phyloP scores from a whole-genome alignment of 2,888 invertebrate species.

The Dexiosoma caninum region DNA sequence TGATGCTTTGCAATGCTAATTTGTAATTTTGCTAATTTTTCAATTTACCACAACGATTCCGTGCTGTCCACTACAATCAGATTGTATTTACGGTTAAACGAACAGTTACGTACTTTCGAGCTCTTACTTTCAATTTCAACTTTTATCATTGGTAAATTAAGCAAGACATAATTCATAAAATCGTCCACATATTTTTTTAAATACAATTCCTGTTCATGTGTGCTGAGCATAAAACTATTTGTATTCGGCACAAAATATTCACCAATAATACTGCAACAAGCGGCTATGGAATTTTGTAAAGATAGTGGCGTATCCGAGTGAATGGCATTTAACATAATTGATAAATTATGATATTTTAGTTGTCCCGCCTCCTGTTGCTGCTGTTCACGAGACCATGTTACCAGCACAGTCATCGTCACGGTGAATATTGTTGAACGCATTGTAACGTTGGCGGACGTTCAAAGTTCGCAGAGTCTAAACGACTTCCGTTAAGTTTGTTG shows the following conservation, averaged over 20 bases:
- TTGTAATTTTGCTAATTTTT: constrained; percentile 17
- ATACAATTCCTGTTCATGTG: constrained; percentile 38
- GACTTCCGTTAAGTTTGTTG: constrained; percentile 55
- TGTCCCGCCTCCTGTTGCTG: constrained; percentile 18
- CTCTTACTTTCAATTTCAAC: constrained; percentile 56
- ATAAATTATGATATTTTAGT: constrained; percentile 51
- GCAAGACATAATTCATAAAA: constrained; percentile 51
- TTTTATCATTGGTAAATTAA: constrained; percentile 51
- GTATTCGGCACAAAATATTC: constrained; percentile 51
- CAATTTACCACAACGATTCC: constrained; percentile 51
- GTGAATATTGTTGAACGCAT: constrained; percentile 48
- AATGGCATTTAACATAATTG: constrained; percentile 57
- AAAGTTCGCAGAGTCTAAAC: constrained; percentile 58
- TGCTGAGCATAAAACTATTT: constrained; percentile 52
- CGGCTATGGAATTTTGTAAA: constrained; percentile 49
- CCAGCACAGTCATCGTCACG: constrained; percentile 49
- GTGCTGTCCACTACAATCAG: constrained; percentile 55
- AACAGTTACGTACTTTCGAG: not conserved
- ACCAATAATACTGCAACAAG: constrained; percentile 51
- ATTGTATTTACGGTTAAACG: constrained; percentile 55
- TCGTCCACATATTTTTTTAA: constrained; percentile 50
- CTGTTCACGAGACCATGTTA: constrained; percentile 38
- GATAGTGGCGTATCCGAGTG: constrained; percentile 45
- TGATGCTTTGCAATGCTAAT: no score
- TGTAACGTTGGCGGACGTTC: constrained; percentile 50